These are phyloP conservation scores for Siderastrea siderea DNA, from an alignment of 92 coral and sea anemone species.

Conservation along the genomic window DNA sequence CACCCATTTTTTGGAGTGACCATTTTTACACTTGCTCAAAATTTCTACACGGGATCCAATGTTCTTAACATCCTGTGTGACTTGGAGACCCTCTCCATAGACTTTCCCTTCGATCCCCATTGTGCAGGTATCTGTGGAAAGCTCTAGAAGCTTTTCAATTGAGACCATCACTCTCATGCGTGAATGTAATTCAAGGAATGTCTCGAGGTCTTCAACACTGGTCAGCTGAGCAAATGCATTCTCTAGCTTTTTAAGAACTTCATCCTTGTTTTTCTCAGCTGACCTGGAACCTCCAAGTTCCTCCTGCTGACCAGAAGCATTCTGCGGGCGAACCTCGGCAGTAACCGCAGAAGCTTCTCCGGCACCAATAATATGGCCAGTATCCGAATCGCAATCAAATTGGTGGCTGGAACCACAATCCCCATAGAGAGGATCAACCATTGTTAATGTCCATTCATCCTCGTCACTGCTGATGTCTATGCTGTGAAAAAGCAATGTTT, in stretches of 20 bases:
- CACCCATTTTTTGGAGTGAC: slow-evolving; percentile 31
- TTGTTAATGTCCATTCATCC: slow-evolving; percentile 32
- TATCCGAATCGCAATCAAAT: background rate
- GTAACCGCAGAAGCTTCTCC: background rate
- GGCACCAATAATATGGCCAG: background rate
- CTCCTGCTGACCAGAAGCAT: background rate
- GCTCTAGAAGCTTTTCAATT: slow-evolving; percentile 34
- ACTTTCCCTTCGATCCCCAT: background rate
- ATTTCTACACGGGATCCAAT: slow-evolving; percentile 20
- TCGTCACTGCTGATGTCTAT: slow-evolving; percentile 44
- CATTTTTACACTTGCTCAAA: background rate
- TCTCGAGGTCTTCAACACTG: slow-evolving; percentile 24
- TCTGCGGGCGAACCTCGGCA: background rate
- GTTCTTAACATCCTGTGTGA: slow-evolving; percentile 19
- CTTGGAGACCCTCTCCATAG: background rate
- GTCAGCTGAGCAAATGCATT: slow-evolving; percentile 22
- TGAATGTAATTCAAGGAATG: slow-evolving; percentile 25
- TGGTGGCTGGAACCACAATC: slow-evolving; percentile 1
- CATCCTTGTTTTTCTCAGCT: background rate
- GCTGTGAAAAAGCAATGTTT: slow-evolving; percentile 11
- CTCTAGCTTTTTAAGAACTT: slow-evolving; percentile 1
- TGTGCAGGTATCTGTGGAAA: slow-evolving; percentile 25
- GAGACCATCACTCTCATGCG: slow-evolving; percentile 55
- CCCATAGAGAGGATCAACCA: slow-evolving; percentile 41
- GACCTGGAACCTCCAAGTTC: background rate